A percentile compares a stretch with the other conserved stretches of the same genome.
Conservation (phyloP, 2,113 vertebrate genomes). For the Pyxicephalus adspersus region DNA sequence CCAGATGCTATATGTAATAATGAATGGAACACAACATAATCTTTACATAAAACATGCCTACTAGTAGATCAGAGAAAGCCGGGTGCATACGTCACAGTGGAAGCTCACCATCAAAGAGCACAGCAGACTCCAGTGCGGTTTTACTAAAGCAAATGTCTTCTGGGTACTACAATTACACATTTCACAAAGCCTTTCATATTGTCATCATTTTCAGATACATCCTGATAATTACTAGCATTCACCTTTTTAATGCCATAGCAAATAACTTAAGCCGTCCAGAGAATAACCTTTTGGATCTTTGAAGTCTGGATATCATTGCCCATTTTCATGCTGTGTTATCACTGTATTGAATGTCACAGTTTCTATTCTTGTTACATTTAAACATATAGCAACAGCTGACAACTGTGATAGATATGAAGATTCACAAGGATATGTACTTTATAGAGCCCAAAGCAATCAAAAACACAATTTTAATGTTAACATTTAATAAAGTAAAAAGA, state of each 20-base stretch:
- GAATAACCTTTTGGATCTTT: too few relatives aligned
- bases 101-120: background rate
- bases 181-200: background rate
- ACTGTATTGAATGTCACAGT: too few relatives aligned
- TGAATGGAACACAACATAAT: slow-evolving; percentile 42
- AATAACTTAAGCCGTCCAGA: too few relatives aligned
- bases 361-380: background rate
- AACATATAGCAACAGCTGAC: background rate
- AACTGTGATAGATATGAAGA: too few relatives aligned
- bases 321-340: too few relatives aligned
- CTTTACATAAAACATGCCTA: slow-evolving; percentile 30
- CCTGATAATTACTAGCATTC: too few relatives aligned
- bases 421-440: too few relatives aligned
- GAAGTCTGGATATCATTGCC: too few relatives aligned
- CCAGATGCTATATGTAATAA: slow-evolving; percentile 48
- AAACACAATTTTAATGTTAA: too few relatives aligned
- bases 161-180: background rate
- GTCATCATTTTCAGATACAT: background rate
- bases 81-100: background rate
- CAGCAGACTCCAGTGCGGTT: background rate
- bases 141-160: background rate
- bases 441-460: too few relatives aligned
- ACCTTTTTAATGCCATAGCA: too few relatives aligned
- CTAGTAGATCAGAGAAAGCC: slow-evolving; percentile 1
- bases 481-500: too few relatives aligned